Percentiles rank a stretch among this genome's conserved stretches.
These are phyloP conservation scores for Orthonyx spaldingii DNA, from an alignment of 2,113 vertebrate species.

Conservation along the genomic window DNA sequence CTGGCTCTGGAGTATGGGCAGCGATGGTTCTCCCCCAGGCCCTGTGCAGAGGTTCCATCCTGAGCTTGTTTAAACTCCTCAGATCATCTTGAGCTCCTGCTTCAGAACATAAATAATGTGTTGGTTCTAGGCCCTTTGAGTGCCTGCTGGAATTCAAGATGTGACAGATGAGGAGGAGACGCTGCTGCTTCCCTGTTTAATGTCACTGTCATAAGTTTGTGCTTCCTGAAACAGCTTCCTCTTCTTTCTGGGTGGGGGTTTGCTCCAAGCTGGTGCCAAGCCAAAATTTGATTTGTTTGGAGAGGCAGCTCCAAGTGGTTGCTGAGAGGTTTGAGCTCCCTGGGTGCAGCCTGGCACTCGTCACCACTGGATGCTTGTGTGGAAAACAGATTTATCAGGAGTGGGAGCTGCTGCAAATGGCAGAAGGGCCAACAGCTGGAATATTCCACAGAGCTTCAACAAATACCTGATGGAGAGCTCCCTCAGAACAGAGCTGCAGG, in stretches of 20 bases:
- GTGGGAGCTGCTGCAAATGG: neutral
- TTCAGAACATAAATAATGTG: neutral
- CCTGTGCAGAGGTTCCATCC: neutral
- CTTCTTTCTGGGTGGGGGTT: neutral
- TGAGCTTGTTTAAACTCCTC: neutral
- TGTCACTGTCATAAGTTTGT: neutral
- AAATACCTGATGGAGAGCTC: neutral
- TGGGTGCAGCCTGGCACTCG: neutral
- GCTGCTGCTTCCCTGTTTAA: neutral
- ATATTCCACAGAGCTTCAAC: neutral
- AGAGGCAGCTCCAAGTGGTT: too few species aligned
- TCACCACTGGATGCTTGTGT: too few species aligned
- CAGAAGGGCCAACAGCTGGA: neutral
- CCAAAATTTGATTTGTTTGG: neutral
- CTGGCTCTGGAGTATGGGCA: neutral
- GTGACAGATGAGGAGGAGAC: accelerated
- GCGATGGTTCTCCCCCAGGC: neutral
- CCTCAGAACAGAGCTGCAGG: neutral
- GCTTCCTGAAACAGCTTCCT: neutral
- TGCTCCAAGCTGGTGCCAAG: neutral
- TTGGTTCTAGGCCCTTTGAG: neutral
- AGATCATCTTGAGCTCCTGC: neutral
- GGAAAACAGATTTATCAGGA: neutral
- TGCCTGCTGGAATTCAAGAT: neutral
- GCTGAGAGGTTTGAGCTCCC: neutral